Percentiles rank a stretch among this genome's conserved stretches.
Evolutionary conservation across 2,797 vertebrate species (phyloP).

Genomic region (Percopsis omiscomaycus): DNA sequence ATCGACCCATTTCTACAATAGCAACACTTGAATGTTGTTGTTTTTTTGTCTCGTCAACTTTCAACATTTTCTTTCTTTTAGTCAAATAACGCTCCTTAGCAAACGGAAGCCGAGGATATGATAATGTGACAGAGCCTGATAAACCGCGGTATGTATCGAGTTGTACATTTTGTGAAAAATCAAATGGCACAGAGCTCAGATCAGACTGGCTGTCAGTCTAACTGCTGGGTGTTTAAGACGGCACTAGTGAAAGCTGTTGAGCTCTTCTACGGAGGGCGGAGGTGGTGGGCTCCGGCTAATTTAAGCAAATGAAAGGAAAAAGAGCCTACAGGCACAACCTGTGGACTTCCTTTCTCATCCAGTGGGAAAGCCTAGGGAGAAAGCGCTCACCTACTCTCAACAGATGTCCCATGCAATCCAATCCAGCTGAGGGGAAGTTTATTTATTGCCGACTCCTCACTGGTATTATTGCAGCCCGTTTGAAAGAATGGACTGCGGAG

Average conservation of each 20-base stretch:
- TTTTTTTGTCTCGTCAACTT: background rate
- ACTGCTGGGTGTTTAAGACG: conserved; percentile 42
- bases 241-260: conserved; percentile 22
- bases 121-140: conserved; percentile 33
- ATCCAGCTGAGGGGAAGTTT: conserved; percentile 64
- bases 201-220: conserved; percentile 45
- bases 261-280: conserved; percentile 59
- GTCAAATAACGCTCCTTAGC: background rate
- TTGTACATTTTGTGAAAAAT: conserved; percentile 48
- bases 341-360: conserved; percentile 69
- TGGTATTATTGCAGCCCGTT: conserved; percentile 61
- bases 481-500: conserved; percentile 59
- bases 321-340: conserved; percentile 59
- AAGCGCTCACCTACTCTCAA: conserved; percentile 63
- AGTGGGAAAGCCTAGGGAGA: conserved; percentile 41
- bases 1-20: conserved; percentile 16
- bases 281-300: conserved; percentile 41
- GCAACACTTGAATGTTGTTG: background rate
- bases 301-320: conserved; percentile 40
- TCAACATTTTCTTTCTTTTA: background rate
- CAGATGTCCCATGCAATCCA: conserved; percentile 74
- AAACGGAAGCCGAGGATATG: conserved; percentile 1
- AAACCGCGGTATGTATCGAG: conserved; percentile 44
- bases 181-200: conserved; percentile 36
- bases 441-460: conserved; percentile 72